These are phyloP conservation scores for Leucania comma DNA, from an alignment of 2,888 invertebrate genomes.

Conservation along the genomic window DNA sequence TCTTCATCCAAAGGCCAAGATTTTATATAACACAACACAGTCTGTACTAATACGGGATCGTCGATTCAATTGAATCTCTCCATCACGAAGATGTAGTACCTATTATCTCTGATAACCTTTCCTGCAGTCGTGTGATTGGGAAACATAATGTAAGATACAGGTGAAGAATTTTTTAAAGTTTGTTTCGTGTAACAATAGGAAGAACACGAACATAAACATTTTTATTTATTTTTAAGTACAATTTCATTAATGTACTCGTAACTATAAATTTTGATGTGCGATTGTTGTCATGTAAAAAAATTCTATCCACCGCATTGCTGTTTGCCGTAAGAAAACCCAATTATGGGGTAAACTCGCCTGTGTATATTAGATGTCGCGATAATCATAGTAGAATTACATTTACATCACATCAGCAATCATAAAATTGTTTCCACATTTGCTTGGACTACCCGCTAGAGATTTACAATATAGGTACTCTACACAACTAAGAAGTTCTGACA, in stretches of 20 bases:
- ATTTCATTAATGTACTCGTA: too few relatives aligned
- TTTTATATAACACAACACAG: slow-evolving; percentile 1
- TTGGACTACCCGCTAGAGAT: not conserved
- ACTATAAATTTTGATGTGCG: too few relatives aligned
- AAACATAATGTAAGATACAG: not conserved
- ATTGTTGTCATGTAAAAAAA: too few relatives aligned
- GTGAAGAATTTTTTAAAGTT: not conserved
- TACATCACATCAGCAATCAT: too few relatives aligned
- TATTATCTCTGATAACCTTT: slow-evolving; percentile 33
- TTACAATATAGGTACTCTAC: not conserved
- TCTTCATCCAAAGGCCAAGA: slow-evolving; percentile 1
- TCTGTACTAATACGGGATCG: not conserved
- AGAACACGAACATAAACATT: too few relatives aligned
- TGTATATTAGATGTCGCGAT: too few relatives aligned
- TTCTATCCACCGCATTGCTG: too few relatives aligned
- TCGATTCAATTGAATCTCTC: slow-evolving; percentile 23
- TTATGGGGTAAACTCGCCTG: too few relatives aligned
- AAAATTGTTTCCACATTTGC: too few relatives aligned
- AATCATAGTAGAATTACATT: too few relatives aligned
- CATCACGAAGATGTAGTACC: slow-evolving; percentile 11
- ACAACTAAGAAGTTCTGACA: not conserved
- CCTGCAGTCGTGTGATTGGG: slow-evolving; percentile 9
- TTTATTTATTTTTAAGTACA: too few relatives aligned
- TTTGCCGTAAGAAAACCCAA: too few relatives aligned
- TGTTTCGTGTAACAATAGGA: not conserved